phyloP scores from a whole-genome alignment of 2,113 vertebrate species.

The Sebastes fasciatus region DNA sequence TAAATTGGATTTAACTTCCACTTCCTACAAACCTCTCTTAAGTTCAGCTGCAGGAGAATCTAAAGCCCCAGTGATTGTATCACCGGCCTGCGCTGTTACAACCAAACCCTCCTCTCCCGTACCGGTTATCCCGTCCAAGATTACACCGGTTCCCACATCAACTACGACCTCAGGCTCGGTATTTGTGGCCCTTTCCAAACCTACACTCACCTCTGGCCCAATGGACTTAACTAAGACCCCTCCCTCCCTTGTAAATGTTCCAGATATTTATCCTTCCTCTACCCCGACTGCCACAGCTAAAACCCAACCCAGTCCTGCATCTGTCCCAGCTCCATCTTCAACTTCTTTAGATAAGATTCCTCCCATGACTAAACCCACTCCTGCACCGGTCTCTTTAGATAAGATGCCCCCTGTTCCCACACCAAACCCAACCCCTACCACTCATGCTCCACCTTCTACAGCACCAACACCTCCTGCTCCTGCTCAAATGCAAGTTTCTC shows the following conservation, averaged over 20 bases:
- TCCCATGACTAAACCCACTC: slow-evolving; percentile 35
- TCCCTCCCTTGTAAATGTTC: slow-evolving; percentile 11
- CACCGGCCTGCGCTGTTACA: slow-evolving; percentile 21
- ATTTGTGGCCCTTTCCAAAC: slow-evolving; percentile 32
- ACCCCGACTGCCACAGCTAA: slow-evolving; percentile 11
- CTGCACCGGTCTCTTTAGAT: slow-evolving; percentile 32
- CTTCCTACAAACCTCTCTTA: slow-evolving; percentile 41
- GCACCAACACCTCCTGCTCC: slow-evolving; percentile 23
- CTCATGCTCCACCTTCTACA: slow-evolving; percentile 34
- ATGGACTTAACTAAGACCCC: slow-evolving; percentile 27
- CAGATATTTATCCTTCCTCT: slow-evolving; percentile 30
- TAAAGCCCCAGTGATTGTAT: slow-evolving; percentile 32
- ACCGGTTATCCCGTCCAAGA: slow-evolving; percentile 20
- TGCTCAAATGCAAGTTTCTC: slow-evolving; percentile 37
- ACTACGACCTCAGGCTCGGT: slow-evolving; percentile 20
- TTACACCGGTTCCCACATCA: slow-evolving; percentile 24
- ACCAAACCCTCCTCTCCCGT: slow-evolving; percentile 28
- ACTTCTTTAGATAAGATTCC: slow-evolving; percentile 44
- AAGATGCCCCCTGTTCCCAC: slow-evolving; percentile 39
- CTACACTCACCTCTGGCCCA: slow-evolving; percentile 16
- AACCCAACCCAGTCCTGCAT: slow-evolving; percentile 28
- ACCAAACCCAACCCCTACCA: background rate
- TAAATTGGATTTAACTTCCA: slow-evolving; percentile 51
- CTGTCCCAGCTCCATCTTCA: slow-evolving; percentile 34
- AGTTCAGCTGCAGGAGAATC: slow-evolving; percentile 33